Evolutionary conservation across 2,888 invertebrate genomes (phyloP).

Genomic region (Drosophila cognata): DNA sequence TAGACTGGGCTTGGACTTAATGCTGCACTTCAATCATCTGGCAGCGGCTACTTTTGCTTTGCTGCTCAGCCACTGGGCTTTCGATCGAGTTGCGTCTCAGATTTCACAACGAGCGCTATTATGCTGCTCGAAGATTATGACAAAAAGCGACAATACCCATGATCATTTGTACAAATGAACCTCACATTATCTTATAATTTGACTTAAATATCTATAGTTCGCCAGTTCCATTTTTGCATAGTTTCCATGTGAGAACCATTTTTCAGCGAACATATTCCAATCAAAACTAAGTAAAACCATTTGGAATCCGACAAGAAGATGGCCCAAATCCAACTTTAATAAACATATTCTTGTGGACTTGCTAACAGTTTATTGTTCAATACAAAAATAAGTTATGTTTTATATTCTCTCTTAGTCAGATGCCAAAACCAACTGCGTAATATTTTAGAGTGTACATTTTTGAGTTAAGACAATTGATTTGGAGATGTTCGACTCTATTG

Average conservation of each 20-base stretch:
- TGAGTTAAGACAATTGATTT: not conserved
- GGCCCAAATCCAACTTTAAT: not conserved
- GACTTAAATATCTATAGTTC: slow-evolving; percentile 16
- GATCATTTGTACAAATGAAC: slow-evolving; percentile 23
- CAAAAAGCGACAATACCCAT: slow-evolving; percentile 58
- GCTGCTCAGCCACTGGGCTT: slow-evolving; percentile 48
- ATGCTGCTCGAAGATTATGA: slow-evolving; percentile 49
- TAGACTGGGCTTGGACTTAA: slow-evolving; percentile 8
- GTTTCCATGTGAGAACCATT: too few species aligned
- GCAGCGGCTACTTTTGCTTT: slow-evolving; percentile 28
- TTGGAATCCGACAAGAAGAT: not conserved
- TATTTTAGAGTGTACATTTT: not conserved
- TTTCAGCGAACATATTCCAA: not conserved
- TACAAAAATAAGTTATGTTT: too few species aligned
- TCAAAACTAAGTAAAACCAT: not conserved
- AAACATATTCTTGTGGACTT: not conserved
- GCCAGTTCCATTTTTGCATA: too few species aligned
- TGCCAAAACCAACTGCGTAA: not conserved
- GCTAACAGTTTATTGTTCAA: too few species aligned
- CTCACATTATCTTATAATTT: slow-evolving; percentile 18
- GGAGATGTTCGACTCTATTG: not conserved
- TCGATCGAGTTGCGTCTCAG: slow-evolving; percentile 61
- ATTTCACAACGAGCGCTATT: slow-evolving; percentile 54
- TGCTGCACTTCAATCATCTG: slow-evolving; percentile 39
- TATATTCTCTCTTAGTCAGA: too few species aligned